Conservation (phyloP, 2,797 vertebrate species). For the Chloroceryle inda region DNA sequence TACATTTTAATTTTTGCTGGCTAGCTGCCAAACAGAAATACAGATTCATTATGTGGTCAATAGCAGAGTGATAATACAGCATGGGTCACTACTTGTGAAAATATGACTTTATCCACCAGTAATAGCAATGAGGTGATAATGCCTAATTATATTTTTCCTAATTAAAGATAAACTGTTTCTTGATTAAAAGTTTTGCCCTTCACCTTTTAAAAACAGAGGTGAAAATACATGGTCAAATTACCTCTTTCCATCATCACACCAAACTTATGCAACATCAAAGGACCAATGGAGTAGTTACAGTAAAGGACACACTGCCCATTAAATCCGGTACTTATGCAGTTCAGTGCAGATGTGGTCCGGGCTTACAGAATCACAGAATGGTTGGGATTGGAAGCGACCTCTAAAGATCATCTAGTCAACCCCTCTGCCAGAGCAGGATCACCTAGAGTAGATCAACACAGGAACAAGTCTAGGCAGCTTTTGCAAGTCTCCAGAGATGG, state of each 20-base stretch:
- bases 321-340: slow-evolving; percentile 27
- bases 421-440: too few species aligned
- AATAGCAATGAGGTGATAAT: slow-evolving; percentile 79
- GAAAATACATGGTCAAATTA: slow-evolving; percentile 57
- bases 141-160: slow-evolving; percentile 80
- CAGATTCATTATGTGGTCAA: slow-evolving; percentile 63
- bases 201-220: slow-evolving; percentile 74
- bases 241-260: slow-evolving; percentile 40
- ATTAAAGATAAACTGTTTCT: slow-evolving; percentile 80
- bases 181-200: slow-evolving; percentile 79
- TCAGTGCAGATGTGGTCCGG: neutral
- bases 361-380: neutral
- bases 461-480: too few species aligned
- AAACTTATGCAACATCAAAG: slow-evolving; percentile 47
- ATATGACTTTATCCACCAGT: slow-evolving; percentile 75
- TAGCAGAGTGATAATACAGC: slow-evolving; percentile 44
- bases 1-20: slow-evolving; percentile 76
- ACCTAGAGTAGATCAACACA: too few species aligned
- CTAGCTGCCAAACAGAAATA: slow-evolving; percentile 66
- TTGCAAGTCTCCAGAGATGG: neutral
- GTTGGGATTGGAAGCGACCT: too few species aligned
- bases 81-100: slow-evolving; percentile 77
- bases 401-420: too few species aligned
- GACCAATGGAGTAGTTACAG: slow-evolving; percentile 18
- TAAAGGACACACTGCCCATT: slow-evolving; percentile 1